Evolutionary conservation across 2,888 invertebrate species (phyloP).

Genomic region (Drosophila algonquin): DNA sequence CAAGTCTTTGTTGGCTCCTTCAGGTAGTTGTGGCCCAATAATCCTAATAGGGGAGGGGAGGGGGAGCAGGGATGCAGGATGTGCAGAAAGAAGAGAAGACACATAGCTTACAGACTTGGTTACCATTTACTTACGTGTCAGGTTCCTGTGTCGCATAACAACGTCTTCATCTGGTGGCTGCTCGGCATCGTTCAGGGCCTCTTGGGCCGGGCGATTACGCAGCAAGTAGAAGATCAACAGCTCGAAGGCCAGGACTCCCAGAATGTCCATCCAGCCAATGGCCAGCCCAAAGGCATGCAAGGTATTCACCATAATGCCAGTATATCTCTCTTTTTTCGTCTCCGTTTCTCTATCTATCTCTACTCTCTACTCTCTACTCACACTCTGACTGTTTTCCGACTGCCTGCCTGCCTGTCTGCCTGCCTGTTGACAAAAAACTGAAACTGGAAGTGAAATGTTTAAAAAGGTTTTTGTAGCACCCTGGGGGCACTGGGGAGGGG

Average conservation of each 20-base stretch:
- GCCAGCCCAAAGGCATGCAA: conserved; percentile 65
- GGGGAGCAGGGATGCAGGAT: background rate
- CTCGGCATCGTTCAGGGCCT: background rate
- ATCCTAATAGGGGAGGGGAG: conserved; percentile 4
- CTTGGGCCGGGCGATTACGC: conserved; percentile 9
- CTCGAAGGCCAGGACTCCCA: conserved; percentile 61
- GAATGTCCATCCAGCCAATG: conserved; percentile 66
- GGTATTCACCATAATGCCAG: conserved; percentile 40
- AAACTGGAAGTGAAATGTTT: conserved; percentile 46
- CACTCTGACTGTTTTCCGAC: conserved; percentile 11
- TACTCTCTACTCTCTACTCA: background rate
- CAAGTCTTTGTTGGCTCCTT: conserved; percentile 17
- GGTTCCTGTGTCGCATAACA: background rate
- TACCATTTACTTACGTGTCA: background rate
- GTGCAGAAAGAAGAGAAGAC: too few species aligned
- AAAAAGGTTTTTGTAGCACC: conserved; percentile 57
- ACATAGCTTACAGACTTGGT: background rate
- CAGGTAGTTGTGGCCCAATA: conserved; percentile 2
- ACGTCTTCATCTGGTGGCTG: background rate
- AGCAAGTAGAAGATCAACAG: conserved; percentile 55
- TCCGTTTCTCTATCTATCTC: background rate
- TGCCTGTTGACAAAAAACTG: conserved; percentile 39
- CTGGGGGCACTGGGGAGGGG: conserved; percentile 18
- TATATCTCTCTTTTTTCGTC: background rate
- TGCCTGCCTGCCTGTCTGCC: background rate